Percentiles rank a stretch among this genome's conserved stretches.
phyloP scores from a whole-genome alignment of 2,888 invertebrate species.

The Andrena trimmerana region DNA sequence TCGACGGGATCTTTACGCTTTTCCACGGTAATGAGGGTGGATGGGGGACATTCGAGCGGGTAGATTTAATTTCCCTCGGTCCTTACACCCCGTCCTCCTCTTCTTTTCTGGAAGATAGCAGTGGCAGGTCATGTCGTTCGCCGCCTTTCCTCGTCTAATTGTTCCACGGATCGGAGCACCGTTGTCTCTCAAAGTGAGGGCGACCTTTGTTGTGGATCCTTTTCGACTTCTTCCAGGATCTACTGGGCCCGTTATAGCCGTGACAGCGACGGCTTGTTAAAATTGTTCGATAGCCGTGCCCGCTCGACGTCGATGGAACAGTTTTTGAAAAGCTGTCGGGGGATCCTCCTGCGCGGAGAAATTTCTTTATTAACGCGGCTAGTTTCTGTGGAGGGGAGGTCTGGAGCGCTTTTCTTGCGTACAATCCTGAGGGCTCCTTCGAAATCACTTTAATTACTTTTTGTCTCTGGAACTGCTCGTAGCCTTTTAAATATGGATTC shows the following conservation, averaged over 20 bases:
- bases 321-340: constrained; percentile 10
- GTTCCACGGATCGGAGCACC: constrained; percentile 44
- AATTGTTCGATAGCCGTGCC: constrained; percentile 16
- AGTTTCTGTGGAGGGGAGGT: background rate
- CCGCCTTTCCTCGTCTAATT: constrained; percentile 53
- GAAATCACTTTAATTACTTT: background rate
- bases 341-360: background rate
- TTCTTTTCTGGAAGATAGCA: constrained; percentile 19
- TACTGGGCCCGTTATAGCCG: constrained; percentile 6
- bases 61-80: constrained; percentile 72
- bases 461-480: background rate
- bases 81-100: constrained; percentile 36
- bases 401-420: too few species aligned
- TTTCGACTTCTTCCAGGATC: constrained; percentile 10
- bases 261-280: constrained; percentile 18
- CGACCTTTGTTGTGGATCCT: constrained; percentile 12
- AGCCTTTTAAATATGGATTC: too few species aligned
- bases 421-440: background rate
- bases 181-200: constrained; percentile 43
- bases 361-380: constrained; percentile 8
- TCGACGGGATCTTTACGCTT: constrained; percentile 74
- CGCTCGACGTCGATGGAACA: background rate
- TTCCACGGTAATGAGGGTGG: constrained; percentile 75
- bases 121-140: background rate
- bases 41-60: constrained; percentile 58